Evolutionary conservation across 1,140 invertebrate genomes (phyloP).

Genomic region (Agrypnia vestita): DNA sequence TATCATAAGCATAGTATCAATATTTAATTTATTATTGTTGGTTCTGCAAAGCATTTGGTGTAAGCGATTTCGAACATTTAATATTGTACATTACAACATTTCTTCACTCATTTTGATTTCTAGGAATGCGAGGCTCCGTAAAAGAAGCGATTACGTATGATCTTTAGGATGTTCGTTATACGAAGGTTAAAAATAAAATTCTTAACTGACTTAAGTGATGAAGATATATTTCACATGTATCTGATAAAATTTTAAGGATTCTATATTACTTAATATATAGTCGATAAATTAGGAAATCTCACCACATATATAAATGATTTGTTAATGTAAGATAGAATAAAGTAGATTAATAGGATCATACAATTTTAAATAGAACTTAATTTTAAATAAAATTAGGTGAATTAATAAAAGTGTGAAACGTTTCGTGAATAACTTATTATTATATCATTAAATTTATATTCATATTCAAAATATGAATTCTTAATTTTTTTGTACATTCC

Average conservation of each 20-base stretch:
- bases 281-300: conserved; percentile 43
- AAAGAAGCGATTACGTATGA: not conserved
- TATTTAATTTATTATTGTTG: not conserved
- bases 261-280: conserved; percentile 38
- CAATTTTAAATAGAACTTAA: conserved; percentile 48
- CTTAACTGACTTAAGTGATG: conserved; percentile 17
- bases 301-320: conserved; percentile 39
- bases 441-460: conserved; percentile 15
- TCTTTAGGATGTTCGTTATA: conserved; percentile 28
- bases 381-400: conserved; percentile 25
- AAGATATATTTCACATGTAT: conserved; percentile 40
- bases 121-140: not conserved
- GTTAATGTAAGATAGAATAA: conserved; percentile 41
- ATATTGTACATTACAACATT: too few relatives aligned
- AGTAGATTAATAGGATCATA: conserved; percentile 51
- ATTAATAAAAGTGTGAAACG: conserved; percentile 26
- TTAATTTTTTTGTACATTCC: not conserved
- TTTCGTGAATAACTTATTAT: conserved; percentile 31
- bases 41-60: not conserved
- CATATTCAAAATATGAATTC: not conserved
- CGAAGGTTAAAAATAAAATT: conserved; percentile 20
- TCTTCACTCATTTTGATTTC: too few relatives aligned
- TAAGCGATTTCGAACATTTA: too few relatives aligned
- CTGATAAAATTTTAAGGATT: conserved; percentile 42
- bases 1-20: not conserved